Base-by-base conservation (phyloP, 2,888 invertebrate genomes). In the Nemurella pictetii region DNA sequence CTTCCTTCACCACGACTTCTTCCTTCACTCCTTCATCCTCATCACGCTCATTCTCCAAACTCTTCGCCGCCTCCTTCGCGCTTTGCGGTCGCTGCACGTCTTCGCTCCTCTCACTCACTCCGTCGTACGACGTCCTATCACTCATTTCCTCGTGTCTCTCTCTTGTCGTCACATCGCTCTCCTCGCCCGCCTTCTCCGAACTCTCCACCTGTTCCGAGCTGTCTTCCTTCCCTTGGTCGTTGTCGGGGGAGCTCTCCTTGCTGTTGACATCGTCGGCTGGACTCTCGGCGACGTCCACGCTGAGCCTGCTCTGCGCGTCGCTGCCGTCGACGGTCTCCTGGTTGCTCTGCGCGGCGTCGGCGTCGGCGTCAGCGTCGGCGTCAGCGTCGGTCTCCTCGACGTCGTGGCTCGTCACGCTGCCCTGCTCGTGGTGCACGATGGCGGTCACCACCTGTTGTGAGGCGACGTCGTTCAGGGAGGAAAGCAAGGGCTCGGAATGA, bases 141-240 rank as follows among this genome's bases (percentile, higher is more conserved):
- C 55, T 28, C 84, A 29, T 26, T 83, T 85, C 20, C 86, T 74
- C 85, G 84, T n/a, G 25, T 28, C 72, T 80, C 84, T 84, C 86
- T 83, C 36, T 80, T 27, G 89, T 84, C 89, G 88, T 86, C 89
- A 89, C 28, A 5, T 12, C 74, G 84, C 90, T 89, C 86, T 89
- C 89, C 87, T 90, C 90, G 36, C 89, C 90, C 87, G 89, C 89
- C 32, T 89, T 85, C 20, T 85, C 85, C 84, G 88, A 89, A 80
- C 72, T 72, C 27, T 78, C 55, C 20, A 20, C 87, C 87, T 5
- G 83, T 83, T 2, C 85, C 83, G 80, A 84, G 30, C 85, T 82
- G 28, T 83, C 85, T n/a, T 30, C 30, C 5, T 86, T 86, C 12
- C 85, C 85, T 72, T 81, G 86, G 55, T 85, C 86, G 36, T 86